Evolutionary conservation across 2,113 vertebrate genomes (phyloP), one percentile per base, ranked within the genome.

Genomic region (Nanorana parkeri): DNA sequence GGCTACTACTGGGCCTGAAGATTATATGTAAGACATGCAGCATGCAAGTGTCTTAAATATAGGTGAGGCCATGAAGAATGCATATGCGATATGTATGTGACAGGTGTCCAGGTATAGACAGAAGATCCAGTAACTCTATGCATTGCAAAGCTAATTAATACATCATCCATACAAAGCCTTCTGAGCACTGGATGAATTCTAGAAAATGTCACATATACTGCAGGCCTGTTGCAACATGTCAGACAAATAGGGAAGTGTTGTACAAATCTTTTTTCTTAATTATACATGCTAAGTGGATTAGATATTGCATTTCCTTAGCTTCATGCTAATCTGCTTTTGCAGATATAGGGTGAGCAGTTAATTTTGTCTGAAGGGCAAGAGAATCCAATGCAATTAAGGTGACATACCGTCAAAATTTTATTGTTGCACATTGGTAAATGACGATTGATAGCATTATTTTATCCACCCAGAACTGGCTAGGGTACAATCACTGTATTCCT

Each of bases 231-330:
- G 32, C 21, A 76, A 76, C 80, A 68, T 83, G 80, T 76, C 72
- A 68, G 72, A 76, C 71, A 75, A 83, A 81, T 73, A 67, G 73
- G 68, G 32, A 74, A 60, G 63, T 83, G 71, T 71, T 74, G 69
- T 83, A 67, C 61, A 75, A 83, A 83, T 83, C 80, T 83, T 76
- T 81, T 63, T 76, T 68, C 72, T 83, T 83, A 75, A 83, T 83
- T 83, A 68, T 83, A 83, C 72, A 76, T 68, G 64, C 72, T 68
- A 76, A 83, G 61, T 83, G 71, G 72, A 76, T 73, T 81, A 81
- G 58, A 56, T 75, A 65, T 68, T 76, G 80, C 73, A 83, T 75
- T 83, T 83, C 80, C 80, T 83, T 68, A 67, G 64, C 65, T 68
- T 81, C 79, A 72, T 73, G 58, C 47, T 81, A 81, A 81, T 81